These are phyloP conservation scores for Tor tambroides DNA, from an alignment of 2,113 vertebrate genomes.

Conservation along the genomic window DNA sequence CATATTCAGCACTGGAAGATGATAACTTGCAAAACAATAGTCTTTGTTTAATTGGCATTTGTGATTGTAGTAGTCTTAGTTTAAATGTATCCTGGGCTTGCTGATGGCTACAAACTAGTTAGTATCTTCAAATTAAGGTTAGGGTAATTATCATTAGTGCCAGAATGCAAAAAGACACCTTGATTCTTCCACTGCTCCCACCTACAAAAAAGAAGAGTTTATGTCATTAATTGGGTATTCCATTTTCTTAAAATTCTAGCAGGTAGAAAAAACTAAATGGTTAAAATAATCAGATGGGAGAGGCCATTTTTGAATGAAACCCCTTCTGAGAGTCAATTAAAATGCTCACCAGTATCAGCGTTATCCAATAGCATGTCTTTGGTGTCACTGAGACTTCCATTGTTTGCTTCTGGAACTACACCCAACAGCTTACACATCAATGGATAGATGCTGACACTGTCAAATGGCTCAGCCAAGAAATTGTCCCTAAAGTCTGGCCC, in stretches of 20 bases:
- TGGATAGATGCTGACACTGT: slow-evolving; percentile 78
- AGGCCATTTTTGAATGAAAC: not conserved
- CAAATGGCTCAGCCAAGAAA: slow-evolving; percentile 71
- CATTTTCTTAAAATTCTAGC: not conserved
- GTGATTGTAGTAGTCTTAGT: not conserved
- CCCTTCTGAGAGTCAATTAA: not conserved
- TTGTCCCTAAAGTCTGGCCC: slow-evolving; percentile 79
- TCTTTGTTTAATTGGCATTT: not conserved
- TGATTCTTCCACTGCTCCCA: slow-evolving; percentile 52
- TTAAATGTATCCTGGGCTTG: not conserved
- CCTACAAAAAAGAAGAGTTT: slow-evolving; percentile 53
- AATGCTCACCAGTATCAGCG: slow-evolving; percentile 9
- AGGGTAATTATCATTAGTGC: slow-evolving; percentile 24
- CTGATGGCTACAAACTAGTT: not conserved
- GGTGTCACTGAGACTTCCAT: slow-evolving; percentile 69
- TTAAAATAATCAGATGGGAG: not conserved
- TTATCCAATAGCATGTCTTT: slow-evolving; percentile 63
- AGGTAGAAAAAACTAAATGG: not conserved
- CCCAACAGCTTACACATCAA: slow-evolving; percentile 78
- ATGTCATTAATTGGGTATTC: not conserved
- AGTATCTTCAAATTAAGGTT: slow-evolving; percentile 24
- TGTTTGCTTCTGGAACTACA: slow-evolving; percentile 68
- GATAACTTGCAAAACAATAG: not conserved
- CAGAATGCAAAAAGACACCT: slow-evolving; percentile 58
- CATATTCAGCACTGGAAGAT: not conserved